Evolutionary conservation across 1,140 invertebrate genomes (phyloP).

Genomic region (Drosophila kikkawai): DNA sequence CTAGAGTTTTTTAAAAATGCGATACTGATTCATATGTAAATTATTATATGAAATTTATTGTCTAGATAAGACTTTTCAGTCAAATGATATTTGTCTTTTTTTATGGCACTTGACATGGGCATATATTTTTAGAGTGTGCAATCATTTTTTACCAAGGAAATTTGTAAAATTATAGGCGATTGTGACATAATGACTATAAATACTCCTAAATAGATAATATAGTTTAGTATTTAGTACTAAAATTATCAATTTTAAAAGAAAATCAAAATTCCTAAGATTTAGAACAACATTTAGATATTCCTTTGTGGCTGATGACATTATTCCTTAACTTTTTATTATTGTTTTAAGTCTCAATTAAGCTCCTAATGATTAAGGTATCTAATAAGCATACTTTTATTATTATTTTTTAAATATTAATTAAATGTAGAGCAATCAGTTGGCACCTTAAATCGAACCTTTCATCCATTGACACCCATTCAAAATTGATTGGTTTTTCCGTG

Average conservation of each 20-base stretch:
- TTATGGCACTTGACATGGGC: background rate
- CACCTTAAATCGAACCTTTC: background rate
- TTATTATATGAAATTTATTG: conserved; percentile 22
- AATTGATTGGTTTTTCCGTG: conserved; percentile 65
- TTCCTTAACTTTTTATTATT: background rate
- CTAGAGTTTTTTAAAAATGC: background rate
- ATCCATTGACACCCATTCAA: conserved; percentile 27
- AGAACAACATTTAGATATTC: background rate
- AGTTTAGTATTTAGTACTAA: background rate
- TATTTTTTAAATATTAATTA: no score
- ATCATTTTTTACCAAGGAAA: background rate
- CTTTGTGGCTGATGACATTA: rapidly evolving
- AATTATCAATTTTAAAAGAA: background rate
- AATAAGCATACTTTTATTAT: no score
- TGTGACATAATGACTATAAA: background rate
- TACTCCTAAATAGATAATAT: background rate
- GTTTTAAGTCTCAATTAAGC: rapidly evolving
- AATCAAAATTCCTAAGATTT: background rate
- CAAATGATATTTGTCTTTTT: background rate
- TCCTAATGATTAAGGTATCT: background rate
- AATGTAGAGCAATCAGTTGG: background rate
- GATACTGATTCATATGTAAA: conserved; percentile 48
- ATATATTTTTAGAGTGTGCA: conserved; percentile 16
- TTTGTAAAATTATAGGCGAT: background rate
- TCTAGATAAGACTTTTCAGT: conserved; percentile 29